A percentile compares a stretch with the other conserved stretches of the same genome.
Conservation (phyloP, 2,113 vertebrate species). For the Leptosomus discolor region DNA sequence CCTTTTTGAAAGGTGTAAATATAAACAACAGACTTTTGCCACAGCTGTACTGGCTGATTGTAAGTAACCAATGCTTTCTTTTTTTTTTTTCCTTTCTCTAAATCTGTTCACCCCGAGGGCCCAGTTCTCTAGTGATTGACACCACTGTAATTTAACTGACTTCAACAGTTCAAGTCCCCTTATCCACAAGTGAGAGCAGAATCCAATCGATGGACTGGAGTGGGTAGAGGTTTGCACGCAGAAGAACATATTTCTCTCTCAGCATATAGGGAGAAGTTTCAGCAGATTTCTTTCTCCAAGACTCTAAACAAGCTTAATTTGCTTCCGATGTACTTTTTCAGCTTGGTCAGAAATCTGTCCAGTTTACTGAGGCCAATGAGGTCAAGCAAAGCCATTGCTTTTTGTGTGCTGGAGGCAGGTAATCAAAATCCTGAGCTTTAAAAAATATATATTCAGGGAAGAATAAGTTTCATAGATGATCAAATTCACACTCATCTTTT, state of each 20-base stretch:
- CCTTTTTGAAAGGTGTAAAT: conserved; percentile 11
- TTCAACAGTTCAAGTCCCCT: background rate
- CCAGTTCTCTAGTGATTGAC: background rate
- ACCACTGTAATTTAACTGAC: background rate
- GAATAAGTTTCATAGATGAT: background rate
- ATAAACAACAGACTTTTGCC: conserved; percentile 23
- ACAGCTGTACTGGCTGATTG: background rate
- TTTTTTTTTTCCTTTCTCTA: background rate
- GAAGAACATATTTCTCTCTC: background rate
- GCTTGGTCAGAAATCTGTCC: background rate
- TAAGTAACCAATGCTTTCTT: background rate
- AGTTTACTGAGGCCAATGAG: background rate
- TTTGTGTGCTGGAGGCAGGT: background rate
- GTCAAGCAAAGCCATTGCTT: background rate
- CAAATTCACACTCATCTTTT: background rate
- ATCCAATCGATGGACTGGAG: fast-evolving
- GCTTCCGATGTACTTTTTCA: background rate
- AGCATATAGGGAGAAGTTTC: background rate
- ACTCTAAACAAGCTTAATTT: background rate
- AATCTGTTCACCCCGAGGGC: background rate
- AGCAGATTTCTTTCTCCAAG: background rate
- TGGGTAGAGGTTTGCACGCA: background rate
- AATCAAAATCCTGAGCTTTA: background rate
- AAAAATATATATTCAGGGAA: background rate
- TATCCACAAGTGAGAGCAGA: background rate